Conservation (phyloP, 2,113 vertebrate species). For the Hiodon tergisus region DNA sequence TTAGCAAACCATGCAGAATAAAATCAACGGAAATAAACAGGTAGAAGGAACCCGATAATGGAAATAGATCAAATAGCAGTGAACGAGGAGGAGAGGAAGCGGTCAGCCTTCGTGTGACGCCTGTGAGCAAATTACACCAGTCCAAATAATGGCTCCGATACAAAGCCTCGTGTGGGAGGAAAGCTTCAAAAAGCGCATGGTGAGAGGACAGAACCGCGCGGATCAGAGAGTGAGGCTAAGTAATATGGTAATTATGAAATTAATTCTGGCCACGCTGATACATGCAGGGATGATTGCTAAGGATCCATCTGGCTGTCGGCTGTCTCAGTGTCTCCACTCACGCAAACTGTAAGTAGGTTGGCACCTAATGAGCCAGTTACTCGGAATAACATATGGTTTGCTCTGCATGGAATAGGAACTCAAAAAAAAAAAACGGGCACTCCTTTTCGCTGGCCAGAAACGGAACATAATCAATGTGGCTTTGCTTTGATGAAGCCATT, state of each 20-base stretch:
- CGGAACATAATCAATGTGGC: too few species aligned
- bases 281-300: constrained; percentile 20
- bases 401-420: constrained; percentile 29
- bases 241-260: constrained; percentile 25
- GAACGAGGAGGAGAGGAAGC: too few species aligned
- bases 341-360: constrained; percentile 36
- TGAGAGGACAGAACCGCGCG: constrained; percentile 1
- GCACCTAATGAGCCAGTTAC: constrained; percentile 53
- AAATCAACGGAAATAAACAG: too few species aligned
- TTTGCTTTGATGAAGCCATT: too few species aligned
- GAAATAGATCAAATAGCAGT: too few species aligned
- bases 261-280: constrained; percentile 21
- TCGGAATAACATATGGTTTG: constrained; percentile 53
- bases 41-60: too few species aligned
- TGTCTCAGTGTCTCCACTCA: constrained; percentile 40
- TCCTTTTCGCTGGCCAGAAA: too few species aligned
- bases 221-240: constrained; percentile 8
- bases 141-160: constrained; percentile 11
- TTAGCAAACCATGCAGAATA: too few species aligned
- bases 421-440: too few species aligned
- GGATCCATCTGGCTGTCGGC: constrained; percentile 41
- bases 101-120: too few species aligned
- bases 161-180: constrained; percentile 11
- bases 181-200: not conserved
- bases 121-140: not conserved